phyloP scores from a whole-genome alignment of 2,888 invertebrate genomes.

The Dasypolia templi region DNA sequence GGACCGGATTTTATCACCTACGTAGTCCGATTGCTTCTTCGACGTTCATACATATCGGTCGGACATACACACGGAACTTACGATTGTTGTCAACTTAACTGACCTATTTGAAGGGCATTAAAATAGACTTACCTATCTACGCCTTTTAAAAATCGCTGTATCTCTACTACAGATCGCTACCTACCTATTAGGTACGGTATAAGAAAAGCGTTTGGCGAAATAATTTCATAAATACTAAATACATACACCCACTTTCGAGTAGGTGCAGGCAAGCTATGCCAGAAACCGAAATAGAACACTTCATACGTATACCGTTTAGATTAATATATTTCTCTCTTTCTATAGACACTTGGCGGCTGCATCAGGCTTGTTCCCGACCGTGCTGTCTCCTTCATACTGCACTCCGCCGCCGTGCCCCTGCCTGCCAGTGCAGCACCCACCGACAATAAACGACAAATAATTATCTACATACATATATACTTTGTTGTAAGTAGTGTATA shows the following conservation, averaged over 20 bases:
- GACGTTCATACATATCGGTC: background rate
- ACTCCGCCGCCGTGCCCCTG: slow-evolving; percentile 82
- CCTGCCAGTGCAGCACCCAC: slow-evolving; percentile 78
- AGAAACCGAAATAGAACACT: background rate
- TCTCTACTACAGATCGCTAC: no score
- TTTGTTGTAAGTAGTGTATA: slow-evolving; percentile 19
- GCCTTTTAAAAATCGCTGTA: background rate
- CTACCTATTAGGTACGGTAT: no score
- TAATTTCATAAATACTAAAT: background rate
- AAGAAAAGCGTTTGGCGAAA: background rate
- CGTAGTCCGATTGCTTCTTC: no score
- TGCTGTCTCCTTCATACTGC: slow-evolving; percentile 80
- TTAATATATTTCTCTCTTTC: slow-evolving; percentile 27
- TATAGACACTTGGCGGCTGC: slow-evolving; percentile 91
- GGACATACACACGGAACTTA: no score
- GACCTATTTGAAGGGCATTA: background rate
- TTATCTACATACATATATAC: background rate
- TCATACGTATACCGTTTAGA: background rate
- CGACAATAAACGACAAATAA: slow-evolving; percentile 75
- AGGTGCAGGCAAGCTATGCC: background rate
- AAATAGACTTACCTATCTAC: background rate
- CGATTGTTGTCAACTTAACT: no score
- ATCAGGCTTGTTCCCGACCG: slow-evolving; percentile 89
- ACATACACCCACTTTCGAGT: no score
- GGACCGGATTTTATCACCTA: no score